Conservation (phyloP, 2,113 vertebrate species). For the Phyllostomus hastatus region DNA sequence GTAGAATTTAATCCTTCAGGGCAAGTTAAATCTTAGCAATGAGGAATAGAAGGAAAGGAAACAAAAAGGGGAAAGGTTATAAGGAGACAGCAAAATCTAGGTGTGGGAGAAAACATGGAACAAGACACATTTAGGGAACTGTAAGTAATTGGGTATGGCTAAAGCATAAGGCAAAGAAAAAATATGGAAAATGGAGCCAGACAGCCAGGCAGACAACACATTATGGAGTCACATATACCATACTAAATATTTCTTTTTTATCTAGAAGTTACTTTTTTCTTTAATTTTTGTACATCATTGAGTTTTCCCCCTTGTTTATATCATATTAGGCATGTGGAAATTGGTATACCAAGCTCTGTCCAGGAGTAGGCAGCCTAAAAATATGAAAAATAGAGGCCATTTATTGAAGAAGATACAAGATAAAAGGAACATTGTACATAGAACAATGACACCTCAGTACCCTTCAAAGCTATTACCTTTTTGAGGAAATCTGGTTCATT, state of each 20-base stretch:
- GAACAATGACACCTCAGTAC: no score
- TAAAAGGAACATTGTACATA: no score
- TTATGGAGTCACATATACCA: not conserved
- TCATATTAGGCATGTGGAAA: not conserved
- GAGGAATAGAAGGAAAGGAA: not conserved
- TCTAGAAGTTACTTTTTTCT: not conserved
- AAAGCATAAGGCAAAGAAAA: not conserved
- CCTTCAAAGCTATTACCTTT: no score
- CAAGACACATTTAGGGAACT: not conserved
- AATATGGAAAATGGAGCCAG: accelerated
- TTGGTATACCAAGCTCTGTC: not conserved
- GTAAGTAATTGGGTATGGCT: not conserved
- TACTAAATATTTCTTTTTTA: not conserved
- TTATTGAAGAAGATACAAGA: no score
- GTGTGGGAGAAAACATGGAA: not conserved
- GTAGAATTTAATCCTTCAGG: not conserved
- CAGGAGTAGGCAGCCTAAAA: no score
- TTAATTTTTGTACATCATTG: not conserved
- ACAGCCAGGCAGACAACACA: not conserved
- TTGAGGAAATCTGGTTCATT: no score
- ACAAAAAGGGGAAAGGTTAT: not conserved
- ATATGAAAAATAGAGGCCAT: no score
- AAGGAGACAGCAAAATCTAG: not conserved
- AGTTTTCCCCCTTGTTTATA: not conserved
- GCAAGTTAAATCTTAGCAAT: not conserved